Base-by-base conservation (phyloP, 2,797 vertebrate species). In the Tapera naevia region DNA sequence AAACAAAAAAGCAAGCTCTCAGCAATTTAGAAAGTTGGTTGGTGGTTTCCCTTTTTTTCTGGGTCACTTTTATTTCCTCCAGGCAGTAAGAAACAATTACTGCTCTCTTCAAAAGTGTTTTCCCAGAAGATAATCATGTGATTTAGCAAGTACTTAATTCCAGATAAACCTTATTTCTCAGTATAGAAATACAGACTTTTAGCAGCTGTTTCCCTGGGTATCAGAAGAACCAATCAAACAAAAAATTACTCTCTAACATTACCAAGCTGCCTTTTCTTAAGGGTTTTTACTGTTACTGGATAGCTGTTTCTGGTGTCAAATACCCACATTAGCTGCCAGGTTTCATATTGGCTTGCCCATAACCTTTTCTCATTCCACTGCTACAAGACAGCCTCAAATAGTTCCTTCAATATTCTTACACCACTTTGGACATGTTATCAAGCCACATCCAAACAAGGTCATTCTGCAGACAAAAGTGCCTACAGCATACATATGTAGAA, bases 61-160 rank as follows among this genome's bases (percentile, higher is more conserved):
- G 33, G 56, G 86, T 80, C 35, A 83, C 78, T 95, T 84, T 88
- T 86, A 54, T 91, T 92, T 87, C 64, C 53, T 85, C n/a, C 27
- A 72, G 69, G 61, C 50, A 80, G 27, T 53, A 74, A 87, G 41
- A 80, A 87, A 79, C 81, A 87, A 92, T 92, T 93, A 85, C 33
- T 43, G 9, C 57, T 83, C 6, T 4, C 65, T 91, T 91, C 28
- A 46, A 33, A 85, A 65, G 17, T 58, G 32, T 62, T 80, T 95
- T 57, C 61, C 56, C 71, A 88, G 43, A 86, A 89, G 48, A 57
- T 28, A 85, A 94, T 80, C 69, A 78, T 28, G 67, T 2, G 4
- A 45, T 80, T 90, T 82, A 82, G 30, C 30, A 91, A 74, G 53
- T 45, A 80, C 22, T 41, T 57, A 33, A 96, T 92, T 82, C 53